These are phyloP conservation scores for Rousettus madagascariensis DNA, from an alignment of 2,797 vertebrate species.

Conservation along the genomic window DNA sequence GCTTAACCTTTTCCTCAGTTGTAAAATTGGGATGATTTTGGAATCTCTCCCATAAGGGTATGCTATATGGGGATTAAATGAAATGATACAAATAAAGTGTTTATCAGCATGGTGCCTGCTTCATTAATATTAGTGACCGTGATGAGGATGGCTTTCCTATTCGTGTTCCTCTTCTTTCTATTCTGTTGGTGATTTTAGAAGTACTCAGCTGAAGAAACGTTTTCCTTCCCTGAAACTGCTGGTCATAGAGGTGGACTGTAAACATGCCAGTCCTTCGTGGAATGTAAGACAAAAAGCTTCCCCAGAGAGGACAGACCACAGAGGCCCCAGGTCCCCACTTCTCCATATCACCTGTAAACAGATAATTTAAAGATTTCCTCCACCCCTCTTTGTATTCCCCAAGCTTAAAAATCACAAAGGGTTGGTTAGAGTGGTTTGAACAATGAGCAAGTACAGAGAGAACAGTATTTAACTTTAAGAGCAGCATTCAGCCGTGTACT, in stretches of 20 bases:
- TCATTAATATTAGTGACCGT: not conserved
- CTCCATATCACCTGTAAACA: not conserved
- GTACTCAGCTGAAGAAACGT: not conserved
- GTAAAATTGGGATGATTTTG: not conserved
- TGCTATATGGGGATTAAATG: not conserved
- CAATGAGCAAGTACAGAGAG: conserved; percentile 21
- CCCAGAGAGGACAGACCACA: not conserved
- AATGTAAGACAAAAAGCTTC: not conserved
- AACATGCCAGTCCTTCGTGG: not conserved
- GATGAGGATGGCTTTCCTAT: not conserved
- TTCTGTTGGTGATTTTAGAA: not conserved
- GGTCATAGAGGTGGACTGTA: not conserved
- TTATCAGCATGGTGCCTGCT: not conserved
- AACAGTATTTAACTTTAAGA: conserved; percentile 62
- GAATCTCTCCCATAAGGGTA: not conserved
- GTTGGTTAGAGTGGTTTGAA: conserved; percentile 33
- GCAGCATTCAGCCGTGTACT: conserved; percentile 47
- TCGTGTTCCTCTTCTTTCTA: not conserved
- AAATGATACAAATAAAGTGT: not conserved
- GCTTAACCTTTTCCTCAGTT: not conserved
- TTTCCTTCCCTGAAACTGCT: not conserved
- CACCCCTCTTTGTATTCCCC: not conserved
- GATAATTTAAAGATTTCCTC: not conserved
- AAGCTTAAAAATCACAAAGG: conserved; percentile 27
- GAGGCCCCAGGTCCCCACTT: not conserved